phyloP scores from a whole-genome alignment of 2,797 vertebrate species.

The Phaenicophaeus curvirostris region DNA sequence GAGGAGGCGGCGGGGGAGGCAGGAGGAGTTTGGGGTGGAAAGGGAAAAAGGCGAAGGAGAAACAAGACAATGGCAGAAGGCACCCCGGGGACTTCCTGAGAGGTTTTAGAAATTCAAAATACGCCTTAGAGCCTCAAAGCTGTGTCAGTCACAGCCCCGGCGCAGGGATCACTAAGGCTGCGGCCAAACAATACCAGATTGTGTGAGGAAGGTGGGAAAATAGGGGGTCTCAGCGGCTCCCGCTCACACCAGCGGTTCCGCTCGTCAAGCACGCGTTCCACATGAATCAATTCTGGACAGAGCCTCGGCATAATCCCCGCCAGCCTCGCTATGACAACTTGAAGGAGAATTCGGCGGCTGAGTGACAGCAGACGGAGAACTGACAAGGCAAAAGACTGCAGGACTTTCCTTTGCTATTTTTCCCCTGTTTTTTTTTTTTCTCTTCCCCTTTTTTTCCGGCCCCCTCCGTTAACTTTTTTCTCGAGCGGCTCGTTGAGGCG shows the following conservation, averaged over 20 bases:
- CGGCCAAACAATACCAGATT: constrained; percentile 75
- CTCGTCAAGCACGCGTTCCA: constrained; percentile 87
- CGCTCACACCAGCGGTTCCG: constrained; percentile 75
- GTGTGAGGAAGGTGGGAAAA: constrained; percentile 76
- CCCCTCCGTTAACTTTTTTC: not conserved
- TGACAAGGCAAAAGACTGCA: constrained; percentile 66
- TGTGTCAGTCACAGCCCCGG: constrained; percentile 67
- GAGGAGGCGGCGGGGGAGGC: not conserved
- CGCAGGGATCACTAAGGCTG: constrained; percentile 70
- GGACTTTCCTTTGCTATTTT: constrained; percentile 4
- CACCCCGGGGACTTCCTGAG: constrained; percentile 78
- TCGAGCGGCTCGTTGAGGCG: accelerated
- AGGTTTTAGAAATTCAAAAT: constrained; percentile 78
- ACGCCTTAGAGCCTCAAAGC: constrained; percentile 63
- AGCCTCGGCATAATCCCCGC: constrained; percentile 81
- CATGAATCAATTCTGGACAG: constrained; percentile 87
- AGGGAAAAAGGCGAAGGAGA: constrained; percentile 66
- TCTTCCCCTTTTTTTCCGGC: accelerated
- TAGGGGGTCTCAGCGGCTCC: constrained; percentile 72
- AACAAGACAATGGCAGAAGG: constrained; percentile 72
- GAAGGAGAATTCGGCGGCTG: constrained; percentile 74
- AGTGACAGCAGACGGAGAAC: constrained; percentile 73
- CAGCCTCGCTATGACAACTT: constrained; percentile 80
- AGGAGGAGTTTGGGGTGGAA: constrained; percentile 24
- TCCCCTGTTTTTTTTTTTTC: accelerated